These are phyloP conservation scores for Pelochelys cantorii DNA, from an alignment of 2,797 vertebrate genomes.

Conservation along the genomic window DNA sequence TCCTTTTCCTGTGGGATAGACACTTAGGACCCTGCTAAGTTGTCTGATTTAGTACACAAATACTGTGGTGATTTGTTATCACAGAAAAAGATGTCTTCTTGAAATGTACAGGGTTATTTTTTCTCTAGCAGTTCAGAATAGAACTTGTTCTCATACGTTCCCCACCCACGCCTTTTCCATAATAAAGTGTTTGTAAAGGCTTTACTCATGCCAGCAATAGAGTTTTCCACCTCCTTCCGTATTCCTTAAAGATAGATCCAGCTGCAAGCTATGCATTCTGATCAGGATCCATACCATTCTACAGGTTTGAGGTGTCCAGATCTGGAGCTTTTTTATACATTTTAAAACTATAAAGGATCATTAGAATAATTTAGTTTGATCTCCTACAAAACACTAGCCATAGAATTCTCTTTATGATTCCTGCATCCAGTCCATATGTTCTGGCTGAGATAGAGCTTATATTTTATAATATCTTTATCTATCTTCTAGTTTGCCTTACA, in stretches of 20 bases:
- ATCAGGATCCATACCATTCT: background rate
- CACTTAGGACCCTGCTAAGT: background rate
- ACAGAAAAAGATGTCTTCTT: background rate
- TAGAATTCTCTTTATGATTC: background rate
- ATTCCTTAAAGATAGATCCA: background rate
- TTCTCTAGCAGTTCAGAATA: background rate
- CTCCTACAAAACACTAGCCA: background rate
- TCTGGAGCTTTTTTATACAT: background rate
- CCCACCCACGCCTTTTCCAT: background rate
- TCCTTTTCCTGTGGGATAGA: background rate
- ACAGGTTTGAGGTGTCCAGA: background rate
- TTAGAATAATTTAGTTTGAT: background rate
- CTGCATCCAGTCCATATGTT: background rate
- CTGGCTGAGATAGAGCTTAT: background rate
- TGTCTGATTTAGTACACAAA: background rate
- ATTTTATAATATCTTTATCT: background rate
- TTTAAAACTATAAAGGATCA: background rate
- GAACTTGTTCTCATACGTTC: background rate
- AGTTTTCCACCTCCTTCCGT: background rate
- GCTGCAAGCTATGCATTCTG: background rate
- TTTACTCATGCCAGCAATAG: background rate
- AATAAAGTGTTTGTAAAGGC: background rate
- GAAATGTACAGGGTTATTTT: background rate
- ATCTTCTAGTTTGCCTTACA: fast-evolving
- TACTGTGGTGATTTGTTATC: background rate